Evolutionary conservation across 2,113 vertebrate species (phyloP), one percentile per base, ranked within the genome.

Genomic region (Brachyistius frenatus): DNA sequence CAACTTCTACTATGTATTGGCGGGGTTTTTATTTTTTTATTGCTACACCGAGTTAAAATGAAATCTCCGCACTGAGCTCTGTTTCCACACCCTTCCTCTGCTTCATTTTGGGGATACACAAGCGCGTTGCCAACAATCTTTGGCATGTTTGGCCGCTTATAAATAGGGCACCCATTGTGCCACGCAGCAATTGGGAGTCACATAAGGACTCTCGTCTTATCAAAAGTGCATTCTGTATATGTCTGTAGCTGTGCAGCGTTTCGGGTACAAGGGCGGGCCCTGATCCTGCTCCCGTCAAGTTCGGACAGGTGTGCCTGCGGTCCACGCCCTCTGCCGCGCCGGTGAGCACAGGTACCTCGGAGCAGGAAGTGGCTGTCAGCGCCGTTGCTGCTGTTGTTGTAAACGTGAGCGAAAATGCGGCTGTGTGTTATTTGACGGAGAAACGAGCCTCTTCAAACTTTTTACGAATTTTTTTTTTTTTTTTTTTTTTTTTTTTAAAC

Each of bases 351-450:
- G 84, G 83, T 87, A 84, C 39, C 3, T 49, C 10, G 6, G 67
- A 92, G 68, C 88, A 93, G 94, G 94, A 94, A 94, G 93, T 93
- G 36, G 5, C 69, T 83, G 78, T 81, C 85, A 83, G 7, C 58
- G 75, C 49, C 56, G 23, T 75, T 41, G 74, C 35, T 58, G 35
- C 41, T 75, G 35, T 10, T 23, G 23, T 23, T 23, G 23, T 23
- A 23, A 67, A 76, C 35, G 71, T 23, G 56, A 53, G 31, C 6
- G 73, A 61, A 80, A 76, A 89, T 88, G 88, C 64, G 14, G 35
- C 50, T 2, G 63, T 16, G 56, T 14, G 3, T 71, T 23, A 23
- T 23, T 32, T 74, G 73, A 83, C n/a, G 53, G 39, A 37, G 2
- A 33, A 53, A 6, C 3, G 23, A 7, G 9, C 39, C 7, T 0